These are phyloP conservation scores for Laticauda laticaudata DNA, from an alignment of 2,113 vertebrate genomes.

Conservation along the genomic window DNA sequence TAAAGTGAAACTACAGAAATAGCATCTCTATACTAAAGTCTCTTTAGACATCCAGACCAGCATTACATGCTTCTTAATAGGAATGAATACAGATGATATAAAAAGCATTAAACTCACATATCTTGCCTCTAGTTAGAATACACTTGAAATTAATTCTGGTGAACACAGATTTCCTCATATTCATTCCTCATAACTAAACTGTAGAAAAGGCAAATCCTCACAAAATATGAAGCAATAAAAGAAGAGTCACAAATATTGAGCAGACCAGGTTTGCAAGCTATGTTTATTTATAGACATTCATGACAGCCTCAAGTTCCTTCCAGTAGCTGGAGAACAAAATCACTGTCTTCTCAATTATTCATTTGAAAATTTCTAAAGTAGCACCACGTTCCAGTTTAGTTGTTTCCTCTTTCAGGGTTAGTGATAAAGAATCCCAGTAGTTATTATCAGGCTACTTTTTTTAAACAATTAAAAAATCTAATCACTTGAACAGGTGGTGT, in stretches of 20 bases:
- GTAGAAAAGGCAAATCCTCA: not conserved
- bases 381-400: not conserved
- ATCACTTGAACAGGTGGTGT: not conserved
- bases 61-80: not conserved
- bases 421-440: not conserved
- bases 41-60: not conserved
- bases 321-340: not conserved
- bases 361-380: not conserved
- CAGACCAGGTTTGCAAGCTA: not conserved
- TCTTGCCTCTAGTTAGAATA: not conserved
- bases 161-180: not conserved
- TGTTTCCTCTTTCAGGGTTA: not conserved
- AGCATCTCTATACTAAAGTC: not conserved
- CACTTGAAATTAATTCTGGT: not conserved
- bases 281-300: slow-evolving; percentile 27
- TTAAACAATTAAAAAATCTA: slow-evolving; percentile 6
- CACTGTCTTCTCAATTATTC: not conserved
- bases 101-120: not conserved
- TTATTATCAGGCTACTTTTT: not conserved
- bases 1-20: not conserved
- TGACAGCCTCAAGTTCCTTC: not conserved
- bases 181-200: not conserved
- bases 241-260: not conserved
- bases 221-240: slow-evolving; percentile 9
- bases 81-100: not conserved